phyloP scores from a whole-genome alignment of 2,113 vertebrate genomes.

The Columba janthina region DNA sequence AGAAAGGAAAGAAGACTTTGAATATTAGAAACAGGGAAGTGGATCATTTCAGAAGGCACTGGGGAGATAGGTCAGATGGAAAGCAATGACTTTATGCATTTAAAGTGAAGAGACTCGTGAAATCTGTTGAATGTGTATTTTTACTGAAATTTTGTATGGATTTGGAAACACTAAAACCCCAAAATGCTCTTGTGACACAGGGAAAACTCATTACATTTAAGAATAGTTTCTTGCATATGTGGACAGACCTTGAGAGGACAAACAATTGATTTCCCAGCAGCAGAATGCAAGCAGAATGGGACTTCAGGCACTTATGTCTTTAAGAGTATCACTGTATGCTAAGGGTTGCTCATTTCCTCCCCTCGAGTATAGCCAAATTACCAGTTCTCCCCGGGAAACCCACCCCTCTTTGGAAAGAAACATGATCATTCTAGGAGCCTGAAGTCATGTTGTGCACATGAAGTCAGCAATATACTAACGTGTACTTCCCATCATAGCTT shows the following conservation, averaged over 20 bases:
- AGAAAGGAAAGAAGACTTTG: neutral
- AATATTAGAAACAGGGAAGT: neutral
- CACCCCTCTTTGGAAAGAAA: neutral
- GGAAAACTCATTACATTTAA: neutral
- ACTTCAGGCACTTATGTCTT: neutral
- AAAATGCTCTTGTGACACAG: neutral
- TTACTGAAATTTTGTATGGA: neutral
- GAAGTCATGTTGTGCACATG: neutral
- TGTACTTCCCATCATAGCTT: neutral
- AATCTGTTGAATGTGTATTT: neutral
- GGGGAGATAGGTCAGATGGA: rapidly evolving
- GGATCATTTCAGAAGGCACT: neutral
- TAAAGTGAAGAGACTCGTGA: neutral
- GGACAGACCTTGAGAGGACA: neutral
- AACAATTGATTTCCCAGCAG: neutral
- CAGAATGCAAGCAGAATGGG: neutral
- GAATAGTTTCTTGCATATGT: neutral
- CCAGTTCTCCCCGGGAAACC: neutral
- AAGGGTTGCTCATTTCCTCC: neutral
- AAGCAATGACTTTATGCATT: neutral
- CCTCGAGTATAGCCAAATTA: neutral
- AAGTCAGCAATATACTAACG: neutral
- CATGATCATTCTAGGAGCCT: neutral
- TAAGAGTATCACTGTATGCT: neutral
- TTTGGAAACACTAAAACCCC: neutral